These are phyloP conservation scores for Polymixis lichenea DNA, from an alignment of 2,888 invertebrate genomes.

Conservation along the genomic window DNA sequence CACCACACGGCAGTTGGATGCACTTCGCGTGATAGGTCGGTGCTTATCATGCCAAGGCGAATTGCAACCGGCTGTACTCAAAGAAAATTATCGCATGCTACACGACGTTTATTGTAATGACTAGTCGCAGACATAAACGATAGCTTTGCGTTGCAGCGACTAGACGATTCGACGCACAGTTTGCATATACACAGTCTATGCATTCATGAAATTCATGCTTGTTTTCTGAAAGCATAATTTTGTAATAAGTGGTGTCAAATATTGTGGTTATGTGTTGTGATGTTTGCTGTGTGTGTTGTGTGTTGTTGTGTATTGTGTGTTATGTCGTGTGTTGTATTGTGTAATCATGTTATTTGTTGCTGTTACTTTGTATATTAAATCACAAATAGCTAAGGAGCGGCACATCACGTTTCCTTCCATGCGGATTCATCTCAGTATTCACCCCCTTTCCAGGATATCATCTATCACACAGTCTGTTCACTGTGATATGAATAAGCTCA, in stretches of 20 bases:
- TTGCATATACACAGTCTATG: not conserved
- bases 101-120: not conserved
- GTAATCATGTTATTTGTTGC: not conserved
- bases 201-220: not conserved
- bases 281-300: too few relatives aligned
- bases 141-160: not conserved
- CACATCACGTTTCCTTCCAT: too few relatives aligned
- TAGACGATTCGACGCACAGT: not conserved
- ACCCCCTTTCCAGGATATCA: not conserved
- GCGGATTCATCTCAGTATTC: not conserved
- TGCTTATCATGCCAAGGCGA: too few relatives aligned
- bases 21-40: not conserved
- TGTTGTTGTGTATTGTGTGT: too few relatives aligned
- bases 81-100: not conserved
- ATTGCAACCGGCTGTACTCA: not conserved
- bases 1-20: not conserved
- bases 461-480: slow-evolving; percentile 7
- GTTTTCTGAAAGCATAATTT: not conserved
- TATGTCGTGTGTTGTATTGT: too few relatives aligned
- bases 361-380: not conserved
- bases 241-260: not conserved
- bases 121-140: not conserved
- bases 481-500: slow-evolving; percentile 1
- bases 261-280: too few relatives aligned
- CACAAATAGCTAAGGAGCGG: not conserved